Conservation (phyloP, 2,888 invertebrate species). For the Molanna angustata region DNA sequence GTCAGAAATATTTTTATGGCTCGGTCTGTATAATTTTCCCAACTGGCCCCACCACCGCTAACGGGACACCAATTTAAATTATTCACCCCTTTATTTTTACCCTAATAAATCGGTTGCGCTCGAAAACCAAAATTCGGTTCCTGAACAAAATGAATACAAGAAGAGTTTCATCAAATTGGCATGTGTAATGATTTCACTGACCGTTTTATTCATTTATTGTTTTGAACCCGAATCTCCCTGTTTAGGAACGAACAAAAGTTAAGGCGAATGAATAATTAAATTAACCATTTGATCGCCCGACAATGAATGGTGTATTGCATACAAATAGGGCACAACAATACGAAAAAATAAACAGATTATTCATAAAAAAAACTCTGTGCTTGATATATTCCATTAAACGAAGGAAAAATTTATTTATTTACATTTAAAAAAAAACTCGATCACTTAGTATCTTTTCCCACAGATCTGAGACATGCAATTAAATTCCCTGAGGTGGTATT, state of each 20-base stretch:
- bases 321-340: too few relatives aligned
- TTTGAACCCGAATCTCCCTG: not conserved
- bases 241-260: not conserved
- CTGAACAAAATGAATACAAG: constrained; percentile 27
- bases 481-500: too few relatives aligned
- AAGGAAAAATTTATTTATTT: too few relatives aligned
- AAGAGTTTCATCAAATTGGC: constrained; percentile 15
- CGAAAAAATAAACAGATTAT: too few relatives aligned
- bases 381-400: too few relatives aligned
- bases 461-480: too few relatives aligned
- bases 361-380: too few relatives aligned
- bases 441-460: too few relatives aligned
- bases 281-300: too few relatives aligned
- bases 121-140: constrained; percentile 25
- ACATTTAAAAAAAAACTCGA: too few relatives aligned
- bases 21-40: constrained; percentile 25
- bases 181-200: constrained; percentile 10
- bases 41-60: constrained; percentile 13
- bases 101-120: constrained; percentile 29
- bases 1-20: constrained; percentile 22
- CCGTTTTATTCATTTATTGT: constrained; percentile 15
- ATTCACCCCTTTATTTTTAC: constrained; percentile 31
- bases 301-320: too few relatives aligned
- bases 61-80: constrained; percentile 28
- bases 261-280: constrained; percentile 1